A percentile compares a stretch with the other conserved stretches of the same genome.
Evolutionary conservation across 2,797 vertebrate species (phyloP).

Genomic region (Lepilemur ruficaudatus): DNA sequence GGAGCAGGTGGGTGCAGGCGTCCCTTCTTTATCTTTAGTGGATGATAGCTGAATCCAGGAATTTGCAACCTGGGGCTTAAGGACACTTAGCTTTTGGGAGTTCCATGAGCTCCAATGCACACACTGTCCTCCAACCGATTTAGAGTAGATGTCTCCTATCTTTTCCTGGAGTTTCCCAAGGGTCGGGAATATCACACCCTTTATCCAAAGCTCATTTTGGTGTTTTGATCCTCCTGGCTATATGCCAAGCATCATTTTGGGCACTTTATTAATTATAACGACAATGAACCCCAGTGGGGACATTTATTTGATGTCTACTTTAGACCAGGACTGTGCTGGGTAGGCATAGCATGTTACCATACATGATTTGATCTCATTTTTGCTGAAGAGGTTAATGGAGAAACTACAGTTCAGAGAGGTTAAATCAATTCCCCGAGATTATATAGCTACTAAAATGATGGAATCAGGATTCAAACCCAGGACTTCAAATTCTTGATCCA

Average conservation of each 20-base stretch:
- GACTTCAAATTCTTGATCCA: not conserved
- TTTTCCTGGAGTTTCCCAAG: not conserved
- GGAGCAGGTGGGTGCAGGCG: not conserved
- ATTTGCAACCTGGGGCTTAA: not conserved
- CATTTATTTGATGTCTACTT: not conserved
- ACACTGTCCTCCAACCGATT: not conserved
- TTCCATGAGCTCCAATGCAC: fast-evolving
- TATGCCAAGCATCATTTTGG: not conserved
- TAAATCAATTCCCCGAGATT: not conserved
- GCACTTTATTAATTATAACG: not conserved
- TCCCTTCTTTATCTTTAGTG: not conserved
- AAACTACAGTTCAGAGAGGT: not conserved
- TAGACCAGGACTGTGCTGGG: not conserved
- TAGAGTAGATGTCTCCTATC: not conserved
- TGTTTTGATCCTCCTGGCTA: not conserved
- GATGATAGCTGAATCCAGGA: not conserved
- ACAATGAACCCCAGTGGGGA: not conserved
- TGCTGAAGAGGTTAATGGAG: not conserved
- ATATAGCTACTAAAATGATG: not conserved
- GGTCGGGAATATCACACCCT: not conserved
- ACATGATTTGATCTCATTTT: not conserved
- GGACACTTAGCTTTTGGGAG: not conserved
- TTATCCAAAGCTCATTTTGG: not conserved
- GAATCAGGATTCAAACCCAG: not conserved
- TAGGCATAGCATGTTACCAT: not conserved